Base-by-base conservation (phyloP, 2,888 invertebrate species). In the Pristionchus fissidentatus region DNA sequence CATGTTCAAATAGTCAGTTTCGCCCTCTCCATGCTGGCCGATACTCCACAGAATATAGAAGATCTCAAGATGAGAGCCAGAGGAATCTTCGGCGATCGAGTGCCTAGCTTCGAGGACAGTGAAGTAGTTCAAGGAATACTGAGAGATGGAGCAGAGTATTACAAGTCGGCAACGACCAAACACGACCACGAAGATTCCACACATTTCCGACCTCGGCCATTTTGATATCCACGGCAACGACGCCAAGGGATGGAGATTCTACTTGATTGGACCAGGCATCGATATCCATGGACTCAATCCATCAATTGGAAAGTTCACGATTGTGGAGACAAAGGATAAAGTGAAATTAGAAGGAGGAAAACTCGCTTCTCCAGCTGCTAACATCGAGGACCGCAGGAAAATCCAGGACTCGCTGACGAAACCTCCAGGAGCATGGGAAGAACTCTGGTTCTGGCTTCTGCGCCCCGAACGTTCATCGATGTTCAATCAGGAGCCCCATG, bases 371-470 rank as follows among this genome's bases (percentile, higher is more conserved):
- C 22, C 57, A 26, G 57, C 22, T n/a, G 57, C 26, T 2, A 57
- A 57, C 57, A 57, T n/a, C n/a, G 57, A 57, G 57, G 57, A 57
- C 26, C 57, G 57, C 8, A 57, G 26, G 57, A 57, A 26, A 57
- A 57, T 57, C 57, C 8, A 22, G 10, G 57, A n/a, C n/a, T n/a
- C n/a, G n/a, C n/a, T n/a, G n/a, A n/a, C n/a, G n/a, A n/a, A n/a
- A n/a, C n/a, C n/a, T n/a, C n/a, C n/a, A n/a, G n/a, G n/a, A n/a
- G n/a, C n/a, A n/a, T n/a, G n/a, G n/a, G n/a, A n/a, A n/a, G n/a
- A n/a, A n/a, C n/a, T n/a, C n/a, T n/a, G n/a, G n/a, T n/a, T n/a
- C n/a, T n/a, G n/a, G n/a, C n/a, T n/a, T n/a, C n/a, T n/a, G n/a
- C n/a, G n/a, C n/a, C n/a, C n/a, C n/a, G n/a, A n/a, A n/a, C n/a